Conservation (phyloP, 2,113 vertebrate species). For the Muntiacus muntjak region DNA sequence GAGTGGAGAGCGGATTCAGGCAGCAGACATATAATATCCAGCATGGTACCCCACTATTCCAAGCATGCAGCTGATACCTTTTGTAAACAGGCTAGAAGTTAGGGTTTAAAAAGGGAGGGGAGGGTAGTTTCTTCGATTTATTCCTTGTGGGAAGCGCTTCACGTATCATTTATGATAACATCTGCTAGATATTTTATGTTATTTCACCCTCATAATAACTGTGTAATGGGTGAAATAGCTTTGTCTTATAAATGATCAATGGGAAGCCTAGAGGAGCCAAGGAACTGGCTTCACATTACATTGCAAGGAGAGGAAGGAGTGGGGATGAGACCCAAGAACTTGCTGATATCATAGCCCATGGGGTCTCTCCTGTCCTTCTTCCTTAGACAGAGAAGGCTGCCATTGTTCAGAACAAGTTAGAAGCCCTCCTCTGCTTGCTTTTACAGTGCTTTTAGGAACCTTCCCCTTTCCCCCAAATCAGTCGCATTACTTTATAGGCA, state of each 20-base stretch:
- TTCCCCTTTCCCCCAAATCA: background rate
- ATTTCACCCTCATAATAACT: background rate
- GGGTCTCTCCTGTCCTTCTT: background rate
- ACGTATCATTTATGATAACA: background rate
- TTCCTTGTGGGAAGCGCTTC: background rate
- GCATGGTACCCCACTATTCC: background rate
- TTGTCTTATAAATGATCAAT: background rate
- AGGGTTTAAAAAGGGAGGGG: background rate
- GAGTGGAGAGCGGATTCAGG: fast-evolving
- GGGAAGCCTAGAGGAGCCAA: background rate
- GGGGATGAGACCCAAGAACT: background rate
- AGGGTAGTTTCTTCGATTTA: background rate
- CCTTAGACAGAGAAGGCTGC: background rate
- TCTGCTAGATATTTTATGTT: background rate
- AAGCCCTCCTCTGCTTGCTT: background rate
- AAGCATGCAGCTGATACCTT: background rate
- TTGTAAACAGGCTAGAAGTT: background rate
- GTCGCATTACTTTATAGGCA: background rate
- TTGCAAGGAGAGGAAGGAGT: too few species aligned
- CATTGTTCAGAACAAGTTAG: background rate
- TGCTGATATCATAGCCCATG: fast-evolving
- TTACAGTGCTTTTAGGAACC: background rate
- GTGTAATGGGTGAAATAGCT: background rate
- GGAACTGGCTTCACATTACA: background rate
- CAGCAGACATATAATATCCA: background rate